Percentiles rank a stretch among this genome's conserved stretches.
Evolutionary conservation across 2,888 invertebrate genomes (phyloP).

Genomic region (Palloptera scutellata): DNA sequence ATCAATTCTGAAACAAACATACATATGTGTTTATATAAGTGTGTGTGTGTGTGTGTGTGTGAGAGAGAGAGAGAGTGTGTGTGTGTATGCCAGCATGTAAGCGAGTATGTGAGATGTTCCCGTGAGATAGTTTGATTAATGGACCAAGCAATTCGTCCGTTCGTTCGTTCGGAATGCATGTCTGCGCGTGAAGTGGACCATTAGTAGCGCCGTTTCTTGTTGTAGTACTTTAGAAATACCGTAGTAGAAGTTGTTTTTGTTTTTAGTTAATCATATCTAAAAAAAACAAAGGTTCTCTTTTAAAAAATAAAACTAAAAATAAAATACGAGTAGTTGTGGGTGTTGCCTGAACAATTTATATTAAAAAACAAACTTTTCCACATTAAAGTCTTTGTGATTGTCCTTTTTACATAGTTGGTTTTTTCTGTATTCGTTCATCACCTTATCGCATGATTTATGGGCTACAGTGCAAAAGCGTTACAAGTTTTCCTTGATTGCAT

Average conservation of each 20-base stretch:
- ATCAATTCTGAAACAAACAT: background rate
- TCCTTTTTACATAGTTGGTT: background rate
- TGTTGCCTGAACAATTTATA: conserved; percentile 11
- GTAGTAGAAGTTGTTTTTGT: background rate
- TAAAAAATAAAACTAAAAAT: background rate
- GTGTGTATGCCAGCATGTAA: conserved; percentile 1
- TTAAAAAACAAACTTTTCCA: background rate
- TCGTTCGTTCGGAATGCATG: background rate
- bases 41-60: conserved; percentile 6
- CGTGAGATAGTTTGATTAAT: conserved; percentile 63
- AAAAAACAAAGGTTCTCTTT: background rate
- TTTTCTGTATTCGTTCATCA: conserved; percentile 40
- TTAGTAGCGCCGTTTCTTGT: conserved; percentile 4
- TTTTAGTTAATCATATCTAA: background rate
- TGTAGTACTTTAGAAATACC: background rate
- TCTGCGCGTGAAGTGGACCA: conserved; percentile 12
- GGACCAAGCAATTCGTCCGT: conserved; percentile 39
- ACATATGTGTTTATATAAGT: background rate
- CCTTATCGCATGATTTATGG: conserved; percentile 54
- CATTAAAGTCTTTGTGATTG: background rate
- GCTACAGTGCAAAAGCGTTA: conserved; percentile 31
- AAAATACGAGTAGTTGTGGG: background rate
- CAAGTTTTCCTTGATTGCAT: conserved; percentile 23
- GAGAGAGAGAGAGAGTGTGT: too few species aligned
- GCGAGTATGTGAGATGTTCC: conserved; percentile 49